These are phyloP conservation scores for Drymonia ruficornis DNA, from an alignment of 2,888 invertebrate genomes.

Conservation along the genomic window DNA sequence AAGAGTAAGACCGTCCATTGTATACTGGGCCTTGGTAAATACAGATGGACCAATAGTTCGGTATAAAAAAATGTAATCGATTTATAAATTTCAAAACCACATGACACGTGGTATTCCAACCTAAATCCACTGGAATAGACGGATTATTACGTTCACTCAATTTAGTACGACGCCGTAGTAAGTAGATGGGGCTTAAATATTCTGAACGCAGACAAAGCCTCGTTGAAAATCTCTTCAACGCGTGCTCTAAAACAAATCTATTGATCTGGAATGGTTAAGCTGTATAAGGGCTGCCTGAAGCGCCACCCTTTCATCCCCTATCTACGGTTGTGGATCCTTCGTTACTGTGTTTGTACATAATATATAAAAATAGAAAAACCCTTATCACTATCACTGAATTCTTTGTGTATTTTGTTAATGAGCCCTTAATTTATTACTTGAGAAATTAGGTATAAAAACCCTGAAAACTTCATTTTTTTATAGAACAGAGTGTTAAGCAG, in stretches of 20 bases:
- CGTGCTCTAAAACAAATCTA: conserved; percentile 22
- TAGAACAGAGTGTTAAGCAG: no score
- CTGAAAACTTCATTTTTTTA: no score
- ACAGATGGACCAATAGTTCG: no score
- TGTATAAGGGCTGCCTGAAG: conserved; percentile 10
- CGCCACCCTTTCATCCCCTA: conserved; percentile 17
- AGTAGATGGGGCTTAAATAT: conserved; percentile 9
- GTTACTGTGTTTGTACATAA: conserved; percentile 9
- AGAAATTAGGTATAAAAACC: no score
- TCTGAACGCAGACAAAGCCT: conserved; percentile 13
- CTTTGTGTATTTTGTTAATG: no score
- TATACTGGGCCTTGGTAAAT: no score
- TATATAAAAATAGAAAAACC: neutral
- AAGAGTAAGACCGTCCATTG: no score
- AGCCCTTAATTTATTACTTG: no score
- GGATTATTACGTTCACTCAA: neutral
- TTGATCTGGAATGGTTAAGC: conserved; percentile 25
- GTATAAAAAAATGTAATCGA: neutral
- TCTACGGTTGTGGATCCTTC: conserved; percentile 15
- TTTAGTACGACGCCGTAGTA: neutral
- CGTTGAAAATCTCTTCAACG: conserved; percentile 24
- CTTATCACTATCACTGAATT: neutral
- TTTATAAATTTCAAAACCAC: no score
- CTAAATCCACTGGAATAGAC: no score
- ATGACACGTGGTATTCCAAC: no score